Percentiles rank a stretch among this genome's conserved stretches.
Conservation (phyloP, 2,888 invertebrate genomes). For the Endotricha flammealis region DNA sequence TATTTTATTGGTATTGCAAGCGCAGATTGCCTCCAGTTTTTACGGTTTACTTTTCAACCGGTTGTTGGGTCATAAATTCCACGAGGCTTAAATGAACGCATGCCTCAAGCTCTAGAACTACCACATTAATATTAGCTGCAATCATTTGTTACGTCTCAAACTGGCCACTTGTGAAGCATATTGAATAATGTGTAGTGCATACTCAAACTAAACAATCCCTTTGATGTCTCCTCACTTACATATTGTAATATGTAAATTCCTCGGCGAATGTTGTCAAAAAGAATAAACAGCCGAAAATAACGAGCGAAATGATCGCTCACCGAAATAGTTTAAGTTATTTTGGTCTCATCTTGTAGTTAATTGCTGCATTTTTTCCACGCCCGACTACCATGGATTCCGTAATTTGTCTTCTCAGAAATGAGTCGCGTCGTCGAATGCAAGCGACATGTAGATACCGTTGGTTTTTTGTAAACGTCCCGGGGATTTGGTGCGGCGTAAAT, state of each 20-base stretch:
- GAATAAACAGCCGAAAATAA: slow-evolving; percentile 61
- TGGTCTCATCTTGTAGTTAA: slow-evolving; percentile 59
- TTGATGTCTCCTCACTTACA: slow-evolving; percentile 37
- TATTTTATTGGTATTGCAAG: slow-evolving; percentile 64
- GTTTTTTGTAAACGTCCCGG: slow-evolving; percentile 57
- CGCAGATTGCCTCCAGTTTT: slow-evolving; percentile 59
- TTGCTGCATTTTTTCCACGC: slow-evolving; percentile 73
- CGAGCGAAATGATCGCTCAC: slow-evolving; percentile 61
- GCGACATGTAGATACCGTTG: slow-evolving; percentile 61
- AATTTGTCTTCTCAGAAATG: slow-evolving; percentile 78
- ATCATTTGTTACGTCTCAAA: slow-evolving; percentile 56
- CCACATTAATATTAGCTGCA: slow-evolving; percentile 51
- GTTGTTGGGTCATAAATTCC: slow-evolving; percentile 56
- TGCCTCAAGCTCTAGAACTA: slow-evolving; percentile 48
- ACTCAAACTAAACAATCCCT: slow-evolving; percentile 28
- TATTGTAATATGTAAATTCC: slow-evolving; percentile 42
- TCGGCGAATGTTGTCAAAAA: slow-evolving; percentile 44
- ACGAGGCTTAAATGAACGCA: slow-evolving; percentile 48
- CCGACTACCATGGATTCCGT: slow-evolving; percentile 65
- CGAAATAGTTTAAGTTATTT: slow-evolving; percentile 65
- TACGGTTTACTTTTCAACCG: slow-evolving; percentile 62
- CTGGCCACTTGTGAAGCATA: slow-evolving; percentile 22
- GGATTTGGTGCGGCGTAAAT: slow-evolving; percentile 69
- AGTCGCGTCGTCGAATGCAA: slow-evolving; percentile 75
- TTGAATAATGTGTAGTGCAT: slow-evolving; percentile 19